A percentile compares a stretch with the other conserved stretches of the same genome.
These are phyloP conservation scores for Corydoras maculifer DNA, from an alignment of 2,113 vertebrate genomes.

Conservation along the genomic window DNA sequence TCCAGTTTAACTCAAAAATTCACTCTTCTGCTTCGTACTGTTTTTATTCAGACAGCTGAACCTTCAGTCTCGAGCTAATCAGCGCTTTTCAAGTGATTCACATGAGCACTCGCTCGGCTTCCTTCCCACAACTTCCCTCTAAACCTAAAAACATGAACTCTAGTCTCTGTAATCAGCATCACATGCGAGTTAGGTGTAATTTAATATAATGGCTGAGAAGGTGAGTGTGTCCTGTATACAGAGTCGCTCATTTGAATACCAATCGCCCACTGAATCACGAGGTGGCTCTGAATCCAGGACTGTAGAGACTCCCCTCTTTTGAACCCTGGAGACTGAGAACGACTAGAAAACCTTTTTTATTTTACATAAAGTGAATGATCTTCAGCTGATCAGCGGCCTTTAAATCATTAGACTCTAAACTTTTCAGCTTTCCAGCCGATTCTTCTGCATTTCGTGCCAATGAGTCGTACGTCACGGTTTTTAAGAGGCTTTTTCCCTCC, in stretches of 20 bases:
- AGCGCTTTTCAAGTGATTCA: not conserved
- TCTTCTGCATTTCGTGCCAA: not conserved
- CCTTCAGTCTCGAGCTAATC: too few species aligned
- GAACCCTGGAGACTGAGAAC: too few species aligned
- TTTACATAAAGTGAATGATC: too few species aligned
- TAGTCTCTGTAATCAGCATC: slow-evolving; percentile 7
- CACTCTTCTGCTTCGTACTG: too few species aligned
- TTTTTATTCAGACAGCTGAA: too few species aligned
- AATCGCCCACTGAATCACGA: slow-evolving; percentile 29
- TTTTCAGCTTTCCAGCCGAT: not conserved
- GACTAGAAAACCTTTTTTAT: too few species aligned
- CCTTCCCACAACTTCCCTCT: not conserved
- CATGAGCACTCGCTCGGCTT: slow-evolving; percentile 16
- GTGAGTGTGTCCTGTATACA: not conserved
- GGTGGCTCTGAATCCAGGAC: too few species aligned
- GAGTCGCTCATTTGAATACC: not conserved
- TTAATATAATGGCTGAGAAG: not conserved
- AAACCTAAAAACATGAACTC: slow-evolving; percentile 3
- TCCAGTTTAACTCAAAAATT: too few species aligned
- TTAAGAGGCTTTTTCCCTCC: too few species aligned
- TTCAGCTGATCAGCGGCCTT: too few species aligned
- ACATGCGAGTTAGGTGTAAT: slow-evolving; percentile 11
- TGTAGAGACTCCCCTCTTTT: too few species aligned
- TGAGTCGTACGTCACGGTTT: not conserved
- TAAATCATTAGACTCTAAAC: too few species aligned